These are phyloP conservation scores for Halocaridina rubra DNA, from an alignment of 2,888 invertebrate species.

Conservation along the genomic window DNA sequence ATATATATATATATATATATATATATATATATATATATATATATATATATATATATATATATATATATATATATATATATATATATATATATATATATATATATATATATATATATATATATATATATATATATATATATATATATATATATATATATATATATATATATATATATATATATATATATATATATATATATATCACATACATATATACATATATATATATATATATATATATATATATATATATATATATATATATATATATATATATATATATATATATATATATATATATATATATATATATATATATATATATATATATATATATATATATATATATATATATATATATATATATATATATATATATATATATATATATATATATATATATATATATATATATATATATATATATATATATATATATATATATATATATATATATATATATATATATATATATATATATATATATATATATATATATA, in stretches of 20 bases:
- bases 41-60: background rate
- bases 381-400: background rate
- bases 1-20: no score
- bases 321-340: background rate
- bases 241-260: background rate
- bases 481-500: background rate
- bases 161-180: background rate
- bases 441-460: background rate
- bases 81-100: background rate
- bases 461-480: background rate
- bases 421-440: background rate
- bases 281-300: background rate
- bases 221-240: background rate
- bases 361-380: background rate
- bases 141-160: background rate
- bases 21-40: no score
- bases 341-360: background rate
- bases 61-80: background rate
- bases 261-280: background rate
- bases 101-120: background rate
- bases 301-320: background rate
- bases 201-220: background rate
- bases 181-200: background rate
- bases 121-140: background rate
- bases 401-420: background rate